Percentiles rank a stretch among this genome's conserved stretches.
Conservation (phyloP, 2,797 vertebrate genomes). For the Nasua narica region DNA sequence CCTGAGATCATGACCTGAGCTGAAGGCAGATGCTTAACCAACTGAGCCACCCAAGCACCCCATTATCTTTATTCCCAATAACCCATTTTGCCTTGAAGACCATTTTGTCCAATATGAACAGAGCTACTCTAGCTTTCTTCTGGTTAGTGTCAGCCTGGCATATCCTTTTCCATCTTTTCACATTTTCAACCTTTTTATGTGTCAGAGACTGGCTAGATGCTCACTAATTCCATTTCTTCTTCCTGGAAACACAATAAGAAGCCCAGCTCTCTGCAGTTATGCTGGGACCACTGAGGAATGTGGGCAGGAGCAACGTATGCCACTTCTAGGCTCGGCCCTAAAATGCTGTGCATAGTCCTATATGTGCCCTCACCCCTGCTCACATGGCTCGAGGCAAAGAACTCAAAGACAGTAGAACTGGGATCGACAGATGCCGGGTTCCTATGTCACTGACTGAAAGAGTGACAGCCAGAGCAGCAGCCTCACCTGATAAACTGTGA, state of each 20-base stretch:
- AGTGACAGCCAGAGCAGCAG: background rate
- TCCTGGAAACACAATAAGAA: background rate
- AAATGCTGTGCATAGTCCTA: background rate
- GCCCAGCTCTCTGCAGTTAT: background rate
- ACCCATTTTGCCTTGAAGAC: conserved; percentile 18
- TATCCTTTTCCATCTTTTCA: conserved; percentile 4
- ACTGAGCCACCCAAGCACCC: too few species aligned
- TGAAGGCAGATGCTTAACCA: too few species aligned
- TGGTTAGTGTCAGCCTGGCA: background rate
- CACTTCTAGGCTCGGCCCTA: background rate
- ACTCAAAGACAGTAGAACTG: background rate
- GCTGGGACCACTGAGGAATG: background rate
- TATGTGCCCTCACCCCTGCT: background rate
- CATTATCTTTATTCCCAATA: background rate
- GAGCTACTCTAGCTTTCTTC: background rate
- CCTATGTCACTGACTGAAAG: background rate
- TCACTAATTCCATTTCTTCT: conserved; percentile 16
- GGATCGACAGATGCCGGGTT: background rate
- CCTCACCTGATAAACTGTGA: background rate
- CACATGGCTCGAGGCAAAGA: background rate
- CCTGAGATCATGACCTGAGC: too few species aligned
- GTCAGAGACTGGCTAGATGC: background rate
- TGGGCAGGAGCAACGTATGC: background rate
- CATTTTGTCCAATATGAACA: background rate
- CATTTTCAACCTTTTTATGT: conserved; percentile 17